Base-by-base conservation (phyloP, 2,888 invertebrate genomes). In the Idaea straminata region DNA sequence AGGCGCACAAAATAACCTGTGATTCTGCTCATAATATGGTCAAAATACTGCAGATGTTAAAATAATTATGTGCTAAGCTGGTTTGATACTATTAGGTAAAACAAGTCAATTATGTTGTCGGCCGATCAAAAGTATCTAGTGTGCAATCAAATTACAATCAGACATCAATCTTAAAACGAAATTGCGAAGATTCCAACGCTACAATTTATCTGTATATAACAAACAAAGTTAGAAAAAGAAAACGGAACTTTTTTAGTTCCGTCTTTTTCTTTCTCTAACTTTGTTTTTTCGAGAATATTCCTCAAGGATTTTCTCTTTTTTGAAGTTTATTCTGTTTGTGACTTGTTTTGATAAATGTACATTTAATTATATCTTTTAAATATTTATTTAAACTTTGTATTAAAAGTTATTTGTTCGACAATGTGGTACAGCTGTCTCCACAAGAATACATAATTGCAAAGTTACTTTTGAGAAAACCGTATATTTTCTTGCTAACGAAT, bases 211-310 rank as follows among this genome's bases (percentile, higher is more conserved):
- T 66, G 35, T 38, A 65, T 67, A 63, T 47, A 69, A 67, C 62
- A 68, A 62, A 62, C 61, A 67, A 69, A 70, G 66, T 70, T 68
- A 16, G 58, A 38, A 62, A 64, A 68, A 64, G 64, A 15, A 61
- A 47, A 47, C 7, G 63, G 67, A 68, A 68, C 25, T 25, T 25
- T 25, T 25, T 25, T 25, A 25, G 25, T 25, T 25, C 3, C 25
- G 25, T 25, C 25, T 25, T 25, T 25, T 25, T 25, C 25, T 25
- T 25, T 25, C 25, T 25, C 25, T 3, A 61, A 70, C 65, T 65
- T 65, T 67, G 69, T 66, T 63, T 68, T 65, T 64, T 47, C 63
- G 60, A 69, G 62, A 65, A 67, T 68, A 67, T 67, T 69, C 68
- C 68, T 66, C 34, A 62, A 61, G 68, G 69, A 63, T 74, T 71